These are phyloP conservation scores for Hephaestus fuliginosus DNA, from an alignment of 2,797 vertebrate genomes.

Conservation along the genomic window DNA sequence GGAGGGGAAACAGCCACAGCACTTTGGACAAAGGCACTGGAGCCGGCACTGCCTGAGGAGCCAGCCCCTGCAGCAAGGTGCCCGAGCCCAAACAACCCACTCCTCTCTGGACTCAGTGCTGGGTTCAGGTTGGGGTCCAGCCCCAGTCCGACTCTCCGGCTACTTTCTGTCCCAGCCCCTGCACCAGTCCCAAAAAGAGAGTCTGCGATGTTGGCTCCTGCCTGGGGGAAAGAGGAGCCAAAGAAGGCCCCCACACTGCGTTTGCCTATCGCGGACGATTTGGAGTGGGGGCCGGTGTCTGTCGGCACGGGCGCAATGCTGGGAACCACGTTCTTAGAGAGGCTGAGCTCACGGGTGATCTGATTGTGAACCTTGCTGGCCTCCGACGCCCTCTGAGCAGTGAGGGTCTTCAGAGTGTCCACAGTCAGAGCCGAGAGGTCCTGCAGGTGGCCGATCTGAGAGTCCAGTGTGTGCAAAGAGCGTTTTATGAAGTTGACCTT, in stretches of 20 bases:
- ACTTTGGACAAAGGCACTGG: constrained; percentile 91
- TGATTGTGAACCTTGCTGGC: constrained; percentile 98
- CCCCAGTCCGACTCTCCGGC: constrained; percentile 78
- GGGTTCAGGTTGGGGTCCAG: constrained; percentile 67
- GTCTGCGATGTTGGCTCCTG: constrained; percentile 88
- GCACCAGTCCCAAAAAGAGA: constrained; percentile 89
- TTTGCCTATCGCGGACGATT: constrained; percentile 92
- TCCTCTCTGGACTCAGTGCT: constrained; percentile 85
- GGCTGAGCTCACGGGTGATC: constrained; percentile 96
- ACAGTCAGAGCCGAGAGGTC: constrained; percentile 97
- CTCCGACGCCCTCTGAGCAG: constrained; percentile 96
- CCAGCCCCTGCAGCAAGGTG: constrained; percentile 89
- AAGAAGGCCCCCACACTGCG: constrained; percentile 90
- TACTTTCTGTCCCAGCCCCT: constrained; percentile 72
- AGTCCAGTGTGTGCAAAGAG: constrained; percentile 96
- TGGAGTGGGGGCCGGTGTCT: constrained; percentile 88
- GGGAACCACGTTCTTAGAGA: constrained; percentile 96
- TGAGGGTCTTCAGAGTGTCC: constrained; percentile 97
- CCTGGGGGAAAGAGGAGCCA: constrained; percentile 89
- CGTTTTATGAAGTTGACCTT: constrained; percentile 98
- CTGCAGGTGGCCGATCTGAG: constrained; percentile 99
- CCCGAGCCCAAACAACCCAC: constrained; percentile 77
- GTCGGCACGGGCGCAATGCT: constrained; percentile 88
- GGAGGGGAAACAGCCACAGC: constrained; percentile 84
- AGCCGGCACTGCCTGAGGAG: constrained; percentile 89